Conservation (phyloP, 2,888 invertebrate species). For the Oscheius sp. region DNA sequence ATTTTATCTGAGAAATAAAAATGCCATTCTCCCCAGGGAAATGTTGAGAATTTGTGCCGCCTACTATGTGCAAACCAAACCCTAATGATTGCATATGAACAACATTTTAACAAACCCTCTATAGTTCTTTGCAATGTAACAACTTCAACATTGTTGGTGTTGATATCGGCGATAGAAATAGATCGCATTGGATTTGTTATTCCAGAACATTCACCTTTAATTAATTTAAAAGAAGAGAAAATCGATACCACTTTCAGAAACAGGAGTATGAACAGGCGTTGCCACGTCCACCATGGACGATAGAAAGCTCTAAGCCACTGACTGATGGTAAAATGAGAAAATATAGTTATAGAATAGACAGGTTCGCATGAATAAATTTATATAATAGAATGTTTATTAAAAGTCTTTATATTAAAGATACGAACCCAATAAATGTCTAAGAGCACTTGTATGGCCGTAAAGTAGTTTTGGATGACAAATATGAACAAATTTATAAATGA, state of each 20-base stretch:
- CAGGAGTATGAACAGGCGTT: neutral
- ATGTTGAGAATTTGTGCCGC: conserved; percentile 16
- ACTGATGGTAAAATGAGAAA: neutral
- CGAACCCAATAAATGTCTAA: no score
- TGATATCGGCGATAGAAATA: neutral
- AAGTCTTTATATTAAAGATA: no score
- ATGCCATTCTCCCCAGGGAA: conserved; percentile 8
- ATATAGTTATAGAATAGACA: neutral
- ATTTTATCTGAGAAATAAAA: conserved; percentile 15
- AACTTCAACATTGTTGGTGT: conserved; percentile 8
- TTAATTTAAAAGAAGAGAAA: neutral
- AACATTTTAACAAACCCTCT: neutral
- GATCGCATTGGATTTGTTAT: neutral
- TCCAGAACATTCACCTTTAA: neutral
- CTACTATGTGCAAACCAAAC: conserved; percentile 10
- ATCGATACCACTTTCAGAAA: neutral
- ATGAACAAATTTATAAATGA: neutral
- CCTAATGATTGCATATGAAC: neutral
- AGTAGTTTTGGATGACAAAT: no score
- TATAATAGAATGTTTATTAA: no score
- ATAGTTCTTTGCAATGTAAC: neutral
- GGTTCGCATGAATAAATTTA: no score
- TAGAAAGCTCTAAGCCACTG: neutral
- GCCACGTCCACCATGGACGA: conserved; percentile 6
- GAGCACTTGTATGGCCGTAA: no score